Conservation (phyloP, 2,888 invertebrate genomes). For the Leptopterna dolabrata region DNA sequence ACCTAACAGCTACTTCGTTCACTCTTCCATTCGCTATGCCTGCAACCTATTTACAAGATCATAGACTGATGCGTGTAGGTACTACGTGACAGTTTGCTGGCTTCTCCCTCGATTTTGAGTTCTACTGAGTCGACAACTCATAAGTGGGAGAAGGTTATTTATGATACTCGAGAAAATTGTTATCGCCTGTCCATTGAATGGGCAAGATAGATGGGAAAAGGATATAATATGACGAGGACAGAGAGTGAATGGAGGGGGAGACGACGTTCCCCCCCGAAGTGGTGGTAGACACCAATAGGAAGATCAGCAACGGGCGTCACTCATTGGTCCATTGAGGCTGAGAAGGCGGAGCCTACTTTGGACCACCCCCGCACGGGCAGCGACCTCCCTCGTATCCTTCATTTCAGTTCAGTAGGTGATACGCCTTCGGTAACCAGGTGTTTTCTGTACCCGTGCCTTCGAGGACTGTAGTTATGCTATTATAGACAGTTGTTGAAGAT, state of each 20-base stretch:
- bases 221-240: background rate
- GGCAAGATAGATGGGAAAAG: background rate
- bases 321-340: background rate
- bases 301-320: background rate
- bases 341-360: constrained; percentile 9
- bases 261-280: background rate
- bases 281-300: constrained; percentile 12
- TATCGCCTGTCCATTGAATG: background rate
- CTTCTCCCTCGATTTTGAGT: background rate
- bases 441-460: constrained; percentile 13
- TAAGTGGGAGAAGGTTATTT: background rate
- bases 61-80: background rate
- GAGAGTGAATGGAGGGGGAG: background rate
- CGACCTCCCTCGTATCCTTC: constrained; percentile 4
- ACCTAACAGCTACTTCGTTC: too few species aligned
- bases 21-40: too few species aligned
- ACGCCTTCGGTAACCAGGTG: constrained; percentile 41
- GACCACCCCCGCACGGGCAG: background rate
- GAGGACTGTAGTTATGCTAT: constrained; percentile 36
- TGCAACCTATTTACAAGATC: too few species aligned
- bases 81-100: background rate
- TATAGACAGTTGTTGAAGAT: constrained; percentile 60
- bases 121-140: background rate
- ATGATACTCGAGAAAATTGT: background rate
- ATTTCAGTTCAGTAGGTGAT: constrained; percentile 44